Evolutionary conservation across 2,113 vertebrate species (phyloP).

Genomic region (Ceyx melanurus): DNA sequence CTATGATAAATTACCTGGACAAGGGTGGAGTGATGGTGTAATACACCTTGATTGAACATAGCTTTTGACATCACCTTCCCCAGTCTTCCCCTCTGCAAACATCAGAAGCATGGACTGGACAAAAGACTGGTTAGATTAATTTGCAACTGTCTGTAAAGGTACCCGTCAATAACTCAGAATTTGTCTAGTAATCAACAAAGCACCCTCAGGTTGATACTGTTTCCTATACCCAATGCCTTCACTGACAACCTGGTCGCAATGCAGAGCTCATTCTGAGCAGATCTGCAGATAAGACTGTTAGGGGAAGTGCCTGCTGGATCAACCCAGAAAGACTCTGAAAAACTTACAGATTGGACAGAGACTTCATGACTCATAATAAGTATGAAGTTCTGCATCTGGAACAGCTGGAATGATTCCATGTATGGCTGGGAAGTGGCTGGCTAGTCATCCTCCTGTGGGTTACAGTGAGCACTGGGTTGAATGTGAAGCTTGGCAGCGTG

Average conservation of each 20-base stretch:
- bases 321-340: background rate
- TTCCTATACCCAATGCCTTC: background rate
- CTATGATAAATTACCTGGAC: background rate
- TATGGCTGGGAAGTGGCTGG: background rate
- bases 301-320: background rate
- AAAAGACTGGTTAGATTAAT: background rate
- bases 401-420: background rate
- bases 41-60: background rate
- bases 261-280: background rate
- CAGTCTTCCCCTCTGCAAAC: background rate
- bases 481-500: fast-evolving
- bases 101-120: background rate
- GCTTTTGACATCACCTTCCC: background rate
- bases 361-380: background rate
- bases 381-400: background rate
- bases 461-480: fast-evolving
- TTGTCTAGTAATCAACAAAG: background rate
- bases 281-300: background rate
- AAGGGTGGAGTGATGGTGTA: background rate
- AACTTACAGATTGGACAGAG: background rate
- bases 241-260: background rate
- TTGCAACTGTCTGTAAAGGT: background rate
- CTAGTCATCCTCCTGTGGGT: background rate
- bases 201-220: background rate
- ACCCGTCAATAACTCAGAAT: background rate